Percentiles rank a stretch among this genome's conserved stretches.
Conservation (phyloP, 2,888 invertebrate species). For the Polymixis flavicincta region DNA sequence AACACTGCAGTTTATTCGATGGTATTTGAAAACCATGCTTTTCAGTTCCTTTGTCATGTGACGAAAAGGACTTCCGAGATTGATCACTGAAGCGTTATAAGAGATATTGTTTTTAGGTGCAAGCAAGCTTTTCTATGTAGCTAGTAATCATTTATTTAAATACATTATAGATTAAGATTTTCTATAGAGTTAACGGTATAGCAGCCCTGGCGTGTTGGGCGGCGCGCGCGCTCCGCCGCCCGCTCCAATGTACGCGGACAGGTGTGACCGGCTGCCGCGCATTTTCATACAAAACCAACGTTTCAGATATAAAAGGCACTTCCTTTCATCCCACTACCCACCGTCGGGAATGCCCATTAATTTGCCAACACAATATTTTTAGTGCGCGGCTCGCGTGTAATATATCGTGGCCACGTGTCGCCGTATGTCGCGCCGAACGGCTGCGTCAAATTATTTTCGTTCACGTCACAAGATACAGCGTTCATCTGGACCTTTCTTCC, state of each 20-base stretch:
- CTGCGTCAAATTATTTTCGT: slow-evolving; percentile 91
- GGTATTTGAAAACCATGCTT: not conserved
- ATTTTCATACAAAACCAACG: slow-evolving; percentile 90
- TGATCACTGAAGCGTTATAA: not conserved
- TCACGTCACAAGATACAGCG: slow-evolving; percentile 90
- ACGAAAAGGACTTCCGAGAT: not conserved
- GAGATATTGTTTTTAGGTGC: not conserved
- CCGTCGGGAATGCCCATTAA: slow-evolving; percentile 91
- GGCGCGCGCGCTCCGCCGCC: slow-evolving; percentile 64
- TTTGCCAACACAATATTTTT: slow-evolving; percentile 91
- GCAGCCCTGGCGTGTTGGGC: slow-evolving; percentile 73
- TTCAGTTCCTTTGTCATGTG: not conserved
- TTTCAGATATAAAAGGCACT: slow-evolving; percentile 90
- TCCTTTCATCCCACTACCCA: slow-evolving; percentile 90
- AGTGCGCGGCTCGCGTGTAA: slow-evolving; percentile 90
- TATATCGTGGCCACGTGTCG: slow-evolving; percentile 90
- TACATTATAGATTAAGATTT: not conserved
- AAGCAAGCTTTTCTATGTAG: not conserved
- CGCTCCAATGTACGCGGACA: slow-evolving; percentile 84
- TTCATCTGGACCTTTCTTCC: slow-evolving; percentile 90
- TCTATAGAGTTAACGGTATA: not conserved
- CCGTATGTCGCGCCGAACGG: slow-evolving; percentile 90
- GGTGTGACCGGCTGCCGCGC: slow-evolving; percentile 89
- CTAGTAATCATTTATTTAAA: not conserved
- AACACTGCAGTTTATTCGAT: not conserved